Base-by-base conservation (phyloP, 2,888 invertebrate species). In the Embidobia sp. region DNA sequence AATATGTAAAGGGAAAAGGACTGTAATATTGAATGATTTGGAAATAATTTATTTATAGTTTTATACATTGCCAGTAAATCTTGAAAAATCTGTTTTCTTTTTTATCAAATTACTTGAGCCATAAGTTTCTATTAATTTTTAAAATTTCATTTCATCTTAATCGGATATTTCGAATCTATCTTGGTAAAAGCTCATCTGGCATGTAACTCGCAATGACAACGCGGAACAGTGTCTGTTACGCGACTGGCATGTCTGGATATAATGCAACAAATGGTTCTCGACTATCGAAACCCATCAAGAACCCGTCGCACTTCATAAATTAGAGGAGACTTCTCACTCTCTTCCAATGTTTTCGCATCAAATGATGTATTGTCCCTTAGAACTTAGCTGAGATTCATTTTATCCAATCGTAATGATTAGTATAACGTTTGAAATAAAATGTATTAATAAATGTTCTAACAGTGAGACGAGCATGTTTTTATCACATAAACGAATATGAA, bases 311-410 rank as follows among this genome's bases (percentile, higher is more conserved):
- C 19, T 67, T 63, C 42, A 63, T 76, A 63, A 79, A 79, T 76
- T 77, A 70, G 57, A 49, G 22, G 51, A 16, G 22, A 33, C 15
- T 15, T 29, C 61, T 70, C 69, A 51, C 63, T 73, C n/a, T n/a
- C n/a, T 51, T 42, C 61, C 27, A 22, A 19, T 49, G 77, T 79
- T 79, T 53, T 53, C 27, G 57, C 16, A 44, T 37, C 57, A 64
- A 76, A 76, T 82, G 81, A 82, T 79, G 48, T 77, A 82, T 81
- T 66, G 78, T 46, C 33, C 57, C 78, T 77, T 81, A 79, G 92
- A 94, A 84, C 93, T 92, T 8, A 7, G 91, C 92, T 8, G 83
- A 94, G 72, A 92, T 92, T 37, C 82, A n/a, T n/a, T n/a, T n/a
- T n/a, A n/a, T n/a, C n/a, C n/a, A n/a, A n/a, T n/a, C n/a, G n/a